Evolutionary conservation across 2,113 vertebrate genomes (phyloP).

Genomic region (Pomatorhinus ruficollis): DNA sequence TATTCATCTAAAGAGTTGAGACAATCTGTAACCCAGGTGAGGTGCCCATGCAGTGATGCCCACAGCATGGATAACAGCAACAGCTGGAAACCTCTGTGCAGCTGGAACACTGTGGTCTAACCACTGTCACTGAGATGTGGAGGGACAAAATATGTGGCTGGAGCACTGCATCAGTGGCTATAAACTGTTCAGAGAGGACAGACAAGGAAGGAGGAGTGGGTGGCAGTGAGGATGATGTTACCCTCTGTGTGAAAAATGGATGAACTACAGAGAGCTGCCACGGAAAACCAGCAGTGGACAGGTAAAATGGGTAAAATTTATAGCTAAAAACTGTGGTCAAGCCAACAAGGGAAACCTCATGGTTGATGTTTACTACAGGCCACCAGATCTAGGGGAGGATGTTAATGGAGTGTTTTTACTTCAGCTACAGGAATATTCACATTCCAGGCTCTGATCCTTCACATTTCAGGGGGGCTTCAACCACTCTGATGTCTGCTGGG

Average conservation of each 20-base stretch:
- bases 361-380: not conserved
- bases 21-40: too few relatives aligned
- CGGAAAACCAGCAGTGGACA: not conserved
- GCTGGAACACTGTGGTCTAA: not conserved
- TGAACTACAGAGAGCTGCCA: not conserved
- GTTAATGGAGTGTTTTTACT: not conserved
- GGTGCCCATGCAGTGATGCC: rapidly evolving
- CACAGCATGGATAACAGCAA: not conserved
- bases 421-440: not conserved
- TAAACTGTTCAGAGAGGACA: not conserved
- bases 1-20: not conserved
- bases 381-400: not conserved
- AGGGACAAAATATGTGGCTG: not conserved
- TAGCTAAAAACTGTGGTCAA: not conserved
- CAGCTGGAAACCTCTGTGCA: not conserved
- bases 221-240: not conserved
- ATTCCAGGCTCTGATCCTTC: not conserved
- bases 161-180: not conserved
- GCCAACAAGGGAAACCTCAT: not conserved
- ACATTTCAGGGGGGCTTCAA: not conserved
- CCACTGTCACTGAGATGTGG: not conserved
- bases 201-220: not conserved
- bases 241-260: not conserved
- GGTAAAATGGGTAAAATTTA: not conserved
- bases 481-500: not conserved